Conservation (phyloP, 2,888 invertebrate species). For the Andrena camellia region DNA sequence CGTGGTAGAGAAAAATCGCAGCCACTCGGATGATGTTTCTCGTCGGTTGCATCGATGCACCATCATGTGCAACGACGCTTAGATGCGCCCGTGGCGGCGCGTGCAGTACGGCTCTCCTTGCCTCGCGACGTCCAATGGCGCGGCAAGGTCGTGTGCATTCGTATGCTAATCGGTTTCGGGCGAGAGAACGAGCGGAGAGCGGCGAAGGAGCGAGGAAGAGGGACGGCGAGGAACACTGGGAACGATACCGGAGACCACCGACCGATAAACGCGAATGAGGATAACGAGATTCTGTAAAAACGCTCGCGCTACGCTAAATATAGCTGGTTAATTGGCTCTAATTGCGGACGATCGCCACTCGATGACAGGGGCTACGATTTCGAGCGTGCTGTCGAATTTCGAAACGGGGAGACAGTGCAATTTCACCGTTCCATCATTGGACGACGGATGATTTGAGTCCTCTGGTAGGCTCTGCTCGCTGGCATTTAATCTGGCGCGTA, state of each 20-base stretch:
- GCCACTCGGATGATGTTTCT: neutral
- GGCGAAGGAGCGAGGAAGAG: constrained; percentile 20
- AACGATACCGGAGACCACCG: constrained; percentile 65
- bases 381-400: constrained; percentile 11
- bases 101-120: constrained; percentile 55
- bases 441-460: too few relatives aligned
- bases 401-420: neutral
- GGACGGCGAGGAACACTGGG: constrained; percentile 56
- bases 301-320: constrained; percentile 47
- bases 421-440: too few relatives aligned
- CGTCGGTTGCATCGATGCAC: constrained; percentile 12
- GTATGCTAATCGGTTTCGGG: constrained; percentile 76
- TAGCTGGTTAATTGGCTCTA: constrained; percentile 43
- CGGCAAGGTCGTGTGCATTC: constrained; percentile 78
- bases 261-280: constrained; percentile 74
- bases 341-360: constrained; percentile 22
- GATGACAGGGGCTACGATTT: neutral
- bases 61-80: constrained; percentile 29
- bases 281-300: constrained; percentile 62
- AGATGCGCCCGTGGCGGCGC: constrained; percentile 24
- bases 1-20: too few relatives aligned
- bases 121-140: constrained; percentile 57
- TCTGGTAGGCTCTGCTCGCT: too few relatives aligned
- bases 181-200: constrained; percentile 55
- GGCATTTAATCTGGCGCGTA: too few relatives aligned